Evolutionary conservation across 2,113 vertebrate genomes (phyloP).

Genomic region (Laticauda laticaudata): DNA sequence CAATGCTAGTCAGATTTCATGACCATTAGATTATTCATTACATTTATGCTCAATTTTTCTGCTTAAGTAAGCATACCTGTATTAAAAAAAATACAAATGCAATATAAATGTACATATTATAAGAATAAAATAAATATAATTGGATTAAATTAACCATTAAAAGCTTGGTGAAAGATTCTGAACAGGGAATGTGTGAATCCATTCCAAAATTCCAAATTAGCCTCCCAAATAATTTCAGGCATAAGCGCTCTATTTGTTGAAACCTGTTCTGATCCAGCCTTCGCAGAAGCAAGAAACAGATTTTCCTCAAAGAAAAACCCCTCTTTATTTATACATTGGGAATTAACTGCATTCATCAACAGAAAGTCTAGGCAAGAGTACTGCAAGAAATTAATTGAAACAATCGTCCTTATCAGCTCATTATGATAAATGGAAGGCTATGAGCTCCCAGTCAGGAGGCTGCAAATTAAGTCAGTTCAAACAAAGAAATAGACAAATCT

Average conservation of each 20-base stretch:
- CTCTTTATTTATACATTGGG: too few relatives aligned
- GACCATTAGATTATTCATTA: not conserved
- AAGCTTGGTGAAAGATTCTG: not conserved
- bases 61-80: not conserved
- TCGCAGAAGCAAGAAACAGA: too few relatives aligned
- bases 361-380: too few relatives aligned
- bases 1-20: not conserved
- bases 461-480: too few relatives aligned
- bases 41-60: not conserved
- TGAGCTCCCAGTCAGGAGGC: too few relatives aligned
- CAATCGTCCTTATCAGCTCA: too few relatives aligned
- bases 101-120: not conserved
- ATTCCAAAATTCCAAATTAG: not conserved
- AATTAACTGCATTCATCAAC: too few relatives aligned
- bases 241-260: not conserved
- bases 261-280: not conserved
- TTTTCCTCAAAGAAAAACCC: too few relatives aligned
- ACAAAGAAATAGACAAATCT: too few relatives aligned
- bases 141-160: not conserved
- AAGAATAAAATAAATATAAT: not conserved
- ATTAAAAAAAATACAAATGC: not conserved
- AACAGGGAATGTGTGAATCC: not conserved
- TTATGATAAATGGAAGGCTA: too few relatives aligned
- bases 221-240: not conserved
- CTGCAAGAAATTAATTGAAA: too few relatives aligned